phyloP scores from a whole-genome alignment of 2,888 invertebrate species.

The Fragum whitleyi region DNA sequence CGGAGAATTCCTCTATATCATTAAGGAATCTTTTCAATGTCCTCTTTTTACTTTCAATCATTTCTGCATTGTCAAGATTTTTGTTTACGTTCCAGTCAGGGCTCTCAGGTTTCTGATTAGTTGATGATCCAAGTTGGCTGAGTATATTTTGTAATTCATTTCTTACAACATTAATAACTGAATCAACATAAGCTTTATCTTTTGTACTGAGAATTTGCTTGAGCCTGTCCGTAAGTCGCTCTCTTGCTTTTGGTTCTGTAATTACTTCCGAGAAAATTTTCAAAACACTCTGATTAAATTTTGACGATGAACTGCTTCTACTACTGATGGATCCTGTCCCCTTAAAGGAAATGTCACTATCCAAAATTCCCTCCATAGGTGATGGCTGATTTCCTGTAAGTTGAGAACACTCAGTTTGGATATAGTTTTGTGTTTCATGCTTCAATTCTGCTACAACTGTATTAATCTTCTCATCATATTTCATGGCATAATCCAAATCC shows the following conservation, averaged over 20 bases:
- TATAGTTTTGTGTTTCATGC: slow-evolving; percentile 1
- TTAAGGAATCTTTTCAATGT: slow-evolving; percentile 6
- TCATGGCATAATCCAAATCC: neutral
- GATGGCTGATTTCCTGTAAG: neutral
- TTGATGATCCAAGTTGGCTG: neutral
- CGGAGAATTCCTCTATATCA: slow-evolving; percentile 8
- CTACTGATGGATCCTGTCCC: neutral
- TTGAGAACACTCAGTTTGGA: neutral
- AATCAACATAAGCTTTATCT: slow-evolving; percentile 14
- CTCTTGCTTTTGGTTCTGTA: neutral
- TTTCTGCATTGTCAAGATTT: neutral
- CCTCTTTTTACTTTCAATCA: slow-evolving; percentile 19
- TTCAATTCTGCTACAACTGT: slow-evolving; percentile 15
- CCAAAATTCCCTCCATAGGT: neutral
- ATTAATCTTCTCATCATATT: neutral
- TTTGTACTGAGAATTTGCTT: slow-evolving; percentile 15
- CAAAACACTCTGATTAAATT: neutral
- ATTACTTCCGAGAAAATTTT: neutral
- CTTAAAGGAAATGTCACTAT: neutral
- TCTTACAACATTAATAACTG: slow-evolving; percentile 6
- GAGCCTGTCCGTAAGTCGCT: slow-evolving; percentile 2
- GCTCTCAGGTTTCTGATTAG: neutral
- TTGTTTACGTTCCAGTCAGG: neutral
- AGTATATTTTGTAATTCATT: slow-evolving; percentile 14
- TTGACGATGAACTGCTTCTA: slow-evolving; percentile 14